phyloP scores from a whole-genome alignment of 2,888 invertebrate genomes.

The Tinea trinotella region DNA sequence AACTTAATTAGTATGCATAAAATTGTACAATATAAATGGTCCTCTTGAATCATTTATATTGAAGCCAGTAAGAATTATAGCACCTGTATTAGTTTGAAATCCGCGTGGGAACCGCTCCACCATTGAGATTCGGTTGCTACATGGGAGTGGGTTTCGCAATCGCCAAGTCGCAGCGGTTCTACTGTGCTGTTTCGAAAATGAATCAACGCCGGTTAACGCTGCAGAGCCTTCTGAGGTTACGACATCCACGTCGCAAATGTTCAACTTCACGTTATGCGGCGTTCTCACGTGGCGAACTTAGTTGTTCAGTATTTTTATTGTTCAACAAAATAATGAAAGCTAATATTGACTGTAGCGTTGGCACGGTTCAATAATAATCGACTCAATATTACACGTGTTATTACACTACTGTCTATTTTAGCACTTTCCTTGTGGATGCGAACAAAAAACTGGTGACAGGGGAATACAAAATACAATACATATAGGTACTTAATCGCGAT shows the following conservation, averaged over 20 bases:
- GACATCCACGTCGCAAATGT: neutral
- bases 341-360: too few relatives aligned
- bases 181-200: constrained; percentile 32
- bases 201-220: constrained; percentile 28
- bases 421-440: too few relatives aligned
- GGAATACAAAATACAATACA: too few relatives aligned
- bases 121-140: constrained; percentile 26
- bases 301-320: too few relatives aligned
- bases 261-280: neutral
- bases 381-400: too few relatives aligned
- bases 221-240: neutral
- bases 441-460: too few relatives aligned
- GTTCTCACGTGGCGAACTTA: too few relatives aligned
- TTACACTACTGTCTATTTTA: too few relatives aligned
- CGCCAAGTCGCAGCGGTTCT: constrained; percentile 27
- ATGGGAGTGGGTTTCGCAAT: constrained; percentile 47
- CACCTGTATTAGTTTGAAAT: constrained; percentile 55
- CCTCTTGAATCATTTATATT: neutral
- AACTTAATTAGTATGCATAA: constrained; percentile 4
- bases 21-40: constrained; percentile 2
- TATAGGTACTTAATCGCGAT: too few relatives aligned
- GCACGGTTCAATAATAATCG: too few relatives aligned
- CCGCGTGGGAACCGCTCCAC: constrained; percentile 60
- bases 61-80: constrained; percentile 25
- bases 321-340: too few relatives aligned